phyloP scores from a whole-genome alignment of 2,888 invertebrate species.

The Melanotus villosus region DNA sequence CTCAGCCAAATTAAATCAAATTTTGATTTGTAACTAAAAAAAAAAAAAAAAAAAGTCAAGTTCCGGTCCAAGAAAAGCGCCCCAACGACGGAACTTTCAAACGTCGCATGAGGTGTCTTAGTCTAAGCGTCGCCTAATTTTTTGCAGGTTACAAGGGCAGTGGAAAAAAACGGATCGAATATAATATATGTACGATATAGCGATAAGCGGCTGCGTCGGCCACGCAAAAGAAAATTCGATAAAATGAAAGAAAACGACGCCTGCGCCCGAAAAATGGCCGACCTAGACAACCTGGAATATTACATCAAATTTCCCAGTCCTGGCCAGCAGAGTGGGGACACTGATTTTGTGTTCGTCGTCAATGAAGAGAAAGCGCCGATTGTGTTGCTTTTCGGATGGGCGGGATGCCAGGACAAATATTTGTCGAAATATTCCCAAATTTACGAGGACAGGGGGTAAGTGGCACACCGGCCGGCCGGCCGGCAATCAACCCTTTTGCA shows the following conservation, averaged over 20 bases:
- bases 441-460: conserved; percentile 82
- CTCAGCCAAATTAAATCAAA: too few species aligned
- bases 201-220: background rate
- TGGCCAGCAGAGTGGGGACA: conserved; percentile 65
- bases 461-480: conserved; percentile 28
- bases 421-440: conserved; percentile 84
- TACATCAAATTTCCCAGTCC: conserved; percentile 75
- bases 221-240: background rate
- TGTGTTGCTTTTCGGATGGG: conserved; percentile 84
- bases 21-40: too few species aligned
- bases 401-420: conserved; percentile 84
- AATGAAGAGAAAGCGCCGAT: conserved; percentile 77
- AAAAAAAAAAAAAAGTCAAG: too few species aligned
- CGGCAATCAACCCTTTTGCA: background rate
- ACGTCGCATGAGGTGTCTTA: too few species aligned
- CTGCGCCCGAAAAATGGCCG: conserved; percentile 57
- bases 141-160: background rate
- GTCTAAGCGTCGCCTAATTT: too few species aligned
- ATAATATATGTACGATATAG: too few species aligned
- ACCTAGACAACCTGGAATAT: conserved; percentile 73
- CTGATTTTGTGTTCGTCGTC: conserved; percentile 73
- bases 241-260: background rate
- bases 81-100: too few species aligned
- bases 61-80: too few species aligned
- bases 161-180: background rate